Evolutionary conservation across 92 coral and sea anemone genomes (phyloP).

Genomic region (Parazoanthus darwini): DNA sequence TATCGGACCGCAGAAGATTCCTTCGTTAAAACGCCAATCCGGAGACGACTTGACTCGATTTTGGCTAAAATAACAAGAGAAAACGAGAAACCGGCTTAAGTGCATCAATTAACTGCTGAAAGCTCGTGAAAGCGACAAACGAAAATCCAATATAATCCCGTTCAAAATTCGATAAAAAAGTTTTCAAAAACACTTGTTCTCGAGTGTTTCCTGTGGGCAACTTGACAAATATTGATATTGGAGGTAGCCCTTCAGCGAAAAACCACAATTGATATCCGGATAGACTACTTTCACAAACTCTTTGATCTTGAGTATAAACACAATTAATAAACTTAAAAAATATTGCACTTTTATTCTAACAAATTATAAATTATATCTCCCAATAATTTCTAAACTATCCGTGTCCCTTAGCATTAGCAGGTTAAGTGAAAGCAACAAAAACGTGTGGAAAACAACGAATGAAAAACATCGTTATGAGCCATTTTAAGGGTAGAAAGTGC

Average conservation of each 20-base stretch:
- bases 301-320: background rate
- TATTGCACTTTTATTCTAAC: background rate
- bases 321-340: background rate
- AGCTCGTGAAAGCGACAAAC: slow-evolving; percentile 28
- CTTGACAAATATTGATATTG: background rate
- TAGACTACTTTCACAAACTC: background rate
- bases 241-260: background rate
- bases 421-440: background rate
- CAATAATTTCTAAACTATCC: background rate
- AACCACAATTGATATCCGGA: background rate
- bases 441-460: background rate
- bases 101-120: slow-evolving; percentile 30
- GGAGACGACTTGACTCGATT: slow-evolving; percentile 3
- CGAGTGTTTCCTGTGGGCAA: slow-evolving; percentile 37
- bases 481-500: background rate
- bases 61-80: background rate
- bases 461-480: background rate
- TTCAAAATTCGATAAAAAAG: slow-evolving; percentile 35
- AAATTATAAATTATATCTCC: background rate
- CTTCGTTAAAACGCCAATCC: background rate
- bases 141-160: slow-evolving; percentile 42
- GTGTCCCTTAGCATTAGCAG: background rate
- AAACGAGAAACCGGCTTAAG: background rate
- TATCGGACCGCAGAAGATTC: background rate
- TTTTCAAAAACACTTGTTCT: slow-evolving; percentile 38